Conservation (phyloP, 2,797 vertebrate species). For the Hoplostethus atlanticus region DNA sequence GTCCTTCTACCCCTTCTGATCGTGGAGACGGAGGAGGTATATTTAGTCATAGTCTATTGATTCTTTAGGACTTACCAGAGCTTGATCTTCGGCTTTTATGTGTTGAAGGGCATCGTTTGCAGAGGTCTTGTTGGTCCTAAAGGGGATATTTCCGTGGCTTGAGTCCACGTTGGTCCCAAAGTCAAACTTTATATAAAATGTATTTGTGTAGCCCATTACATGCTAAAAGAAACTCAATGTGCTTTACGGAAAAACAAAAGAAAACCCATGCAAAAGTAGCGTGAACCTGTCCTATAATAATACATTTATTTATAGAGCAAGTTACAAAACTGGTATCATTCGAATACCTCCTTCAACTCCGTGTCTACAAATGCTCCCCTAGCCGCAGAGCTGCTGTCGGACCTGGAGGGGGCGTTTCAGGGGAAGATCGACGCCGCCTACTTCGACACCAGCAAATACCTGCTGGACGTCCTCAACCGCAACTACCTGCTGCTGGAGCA, state of each 20-base stretch:
- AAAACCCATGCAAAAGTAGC: too few species aligned
- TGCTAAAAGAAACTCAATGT: too few species aligned
- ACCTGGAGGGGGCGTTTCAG: slow-evolving; percentile 96
- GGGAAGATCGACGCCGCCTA: slow-evolving; percentile 97
- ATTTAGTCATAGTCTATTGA: slow-evolving; percentile 64
- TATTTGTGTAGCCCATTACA: too few species aligned
- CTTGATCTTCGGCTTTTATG: slow-evolving; percentile 53
- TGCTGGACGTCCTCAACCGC: slow-evolving; percentile 94
- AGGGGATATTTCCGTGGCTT: slow-evolving; percentile 88
- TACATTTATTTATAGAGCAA: too few species aligned
- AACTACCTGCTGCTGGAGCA: slow-evolving; percentile 97
- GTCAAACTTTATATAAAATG: too few species aligned
- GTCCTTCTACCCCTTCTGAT: slow-evolving; percentile 44
- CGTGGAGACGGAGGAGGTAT: slow-evolving; percentile 35
- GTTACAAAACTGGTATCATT: too few species aligned
- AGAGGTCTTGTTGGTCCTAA: slow-evolving; percentile 87
- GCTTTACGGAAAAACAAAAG: background rate
- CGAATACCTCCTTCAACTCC: background rate
- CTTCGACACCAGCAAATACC: slow-evolving; percentile 96
- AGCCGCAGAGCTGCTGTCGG: slow-evolving; percentile 94
- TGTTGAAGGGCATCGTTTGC: slow-evolving; percentile 54
- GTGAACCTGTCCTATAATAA: too few species aligned
- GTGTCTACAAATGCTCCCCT: background rate
- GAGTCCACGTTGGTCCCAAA: too few species aligned
- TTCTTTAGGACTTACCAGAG: slow-evolving; percentile 37